A percentile compares a stretch with the other conserved stretches of the same genome.
phyloP scores from a whole-genome alignment of 2,113 vertebrate species.

The Panthera leo region DNA sequence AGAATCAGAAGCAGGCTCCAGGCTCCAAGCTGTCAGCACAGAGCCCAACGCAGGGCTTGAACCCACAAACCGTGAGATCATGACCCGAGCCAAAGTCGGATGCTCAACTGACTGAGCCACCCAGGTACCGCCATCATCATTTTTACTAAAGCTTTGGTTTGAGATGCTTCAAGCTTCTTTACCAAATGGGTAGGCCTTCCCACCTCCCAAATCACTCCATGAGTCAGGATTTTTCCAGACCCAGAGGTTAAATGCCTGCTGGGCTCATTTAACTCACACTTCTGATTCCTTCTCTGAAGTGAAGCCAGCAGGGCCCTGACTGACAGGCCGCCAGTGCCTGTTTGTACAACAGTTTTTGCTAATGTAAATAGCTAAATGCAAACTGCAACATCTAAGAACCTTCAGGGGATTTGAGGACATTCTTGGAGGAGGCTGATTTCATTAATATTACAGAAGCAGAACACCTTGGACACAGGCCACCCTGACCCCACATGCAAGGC shows the following conservation, averaged over 20 bases:
- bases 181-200: background rate
- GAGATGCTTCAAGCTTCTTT: background rate
- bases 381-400: slow-evolving; percentile 61
- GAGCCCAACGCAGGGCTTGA: too few species aligned
- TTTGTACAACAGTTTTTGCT: slow-evolving; percentile 56
- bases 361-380: slow-evolving; percentile 72
- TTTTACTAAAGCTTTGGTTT: background rate
- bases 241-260: slow-evolving; percentile 63
- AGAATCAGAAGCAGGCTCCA: too few species aligned
- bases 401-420: slow-evolving; percentile 61
- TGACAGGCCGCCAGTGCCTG: slow-evolving; percentile 27
- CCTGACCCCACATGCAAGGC: background rate
- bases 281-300: slow-evolving; percentile 65
- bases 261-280: slow-evolving; percentile 62
- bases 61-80: too few species aligned
- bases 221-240: slow-evolving; percentile 67
- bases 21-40: too few species aligned
- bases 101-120: too few species aligned
- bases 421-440: slow-evolving; percentile 44
- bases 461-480: background rate
- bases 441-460: slow-evolving; percentile 67
- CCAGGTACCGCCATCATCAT: background rate
- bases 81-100: too few species aligned
- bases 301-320: slow-evolving; percentile 64
- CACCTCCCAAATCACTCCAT: background rate